Conservation (phyloP, 1,140 invertebrate species). For the Lanistes nyassanus region DNA sequence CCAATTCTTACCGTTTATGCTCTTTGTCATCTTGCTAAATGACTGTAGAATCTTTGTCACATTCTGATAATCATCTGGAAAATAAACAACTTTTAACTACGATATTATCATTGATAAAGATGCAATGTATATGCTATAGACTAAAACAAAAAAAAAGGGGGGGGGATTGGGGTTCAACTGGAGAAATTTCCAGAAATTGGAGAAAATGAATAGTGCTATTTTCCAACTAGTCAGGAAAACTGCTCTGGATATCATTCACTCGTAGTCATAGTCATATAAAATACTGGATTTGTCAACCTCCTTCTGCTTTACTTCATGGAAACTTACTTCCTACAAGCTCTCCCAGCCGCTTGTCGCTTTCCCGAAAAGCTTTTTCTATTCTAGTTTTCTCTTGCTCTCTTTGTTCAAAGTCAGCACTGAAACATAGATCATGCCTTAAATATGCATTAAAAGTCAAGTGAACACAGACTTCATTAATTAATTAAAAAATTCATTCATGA, state of each 20-base stretch:
- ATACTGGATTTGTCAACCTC: too few relatives aligned
- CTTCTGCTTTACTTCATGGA: not conserved
- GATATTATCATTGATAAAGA: too few relatives aligned
- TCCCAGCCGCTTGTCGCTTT: constrained; percentile 88
- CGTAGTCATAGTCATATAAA: too few relatives aligned
- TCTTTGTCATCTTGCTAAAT: constrained; percentile 82
- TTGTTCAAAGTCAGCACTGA: constrained; percentile 92
- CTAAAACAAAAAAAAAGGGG: too few relatives aligned
- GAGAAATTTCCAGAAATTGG: too few relatives aligned
- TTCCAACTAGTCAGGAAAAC: too few relatives aligned
- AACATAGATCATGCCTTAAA: not conserved
- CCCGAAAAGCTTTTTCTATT: constrained; percentile 91
- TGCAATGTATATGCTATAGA: too few relatives aligned
- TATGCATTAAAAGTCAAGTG: not conserved
- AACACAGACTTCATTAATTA: not conserved
- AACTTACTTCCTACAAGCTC: constrained; percentile 82
- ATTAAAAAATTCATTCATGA: too few relatives aligned
- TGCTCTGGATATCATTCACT: too few relatives aligned
- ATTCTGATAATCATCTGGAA: constrained; percentile 82
- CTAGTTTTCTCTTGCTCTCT: constrained; percentile 92
- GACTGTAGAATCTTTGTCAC: constrained; percentile 88
- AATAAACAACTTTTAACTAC: not conserved
- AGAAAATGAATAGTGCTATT: too few relatives aligned
- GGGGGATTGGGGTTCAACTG: too few relatives aligned
- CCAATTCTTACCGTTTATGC: constrained; percentile 71